Percentiles rank a stretch among this genome's conserved stretches.
phyloP scores from a whole-genome alignment of 2,888 invertebrate genomes.

The Stratiomys singularior region DNA sequence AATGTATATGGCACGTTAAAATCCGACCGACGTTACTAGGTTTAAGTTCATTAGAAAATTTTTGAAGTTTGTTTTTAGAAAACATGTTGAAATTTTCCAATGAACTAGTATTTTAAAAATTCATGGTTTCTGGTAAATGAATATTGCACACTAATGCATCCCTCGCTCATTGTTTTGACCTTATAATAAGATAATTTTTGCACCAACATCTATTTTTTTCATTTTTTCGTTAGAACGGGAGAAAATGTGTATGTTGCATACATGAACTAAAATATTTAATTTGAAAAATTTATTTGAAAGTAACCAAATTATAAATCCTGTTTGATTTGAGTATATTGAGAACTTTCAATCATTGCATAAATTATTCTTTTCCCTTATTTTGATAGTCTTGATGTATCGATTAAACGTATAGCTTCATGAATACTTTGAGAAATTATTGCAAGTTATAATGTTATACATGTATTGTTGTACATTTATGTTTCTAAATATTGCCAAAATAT shows the following conservation, averaged over 20 bases:
- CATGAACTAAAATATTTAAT: neutral
- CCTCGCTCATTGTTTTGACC: constrained; percentile 3
- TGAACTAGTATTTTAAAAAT: constrained; percentile 5
- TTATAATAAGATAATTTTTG: constrained; percentile 26
- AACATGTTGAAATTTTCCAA: constrained; percentile 25
- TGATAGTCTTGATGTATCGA: neutral
- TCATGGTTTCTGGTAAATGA: constrained; percentile 40
- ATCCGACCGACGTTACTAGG: constrained; percentile 10
- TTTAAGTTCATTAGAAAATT: constrained; percentile 41
- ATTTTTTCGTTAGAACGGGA: neutral
- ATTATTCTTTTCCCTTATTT: neutral
- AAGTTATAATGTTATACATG: neutral
- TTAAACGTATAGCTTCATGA: neutral
- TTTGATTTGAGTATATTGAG: neutral
- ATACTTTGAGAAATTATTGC: neutral
- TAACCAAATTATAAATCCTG: neutral
- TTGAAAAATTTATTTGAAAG: neutral
- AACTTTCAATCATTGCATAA: neutral
- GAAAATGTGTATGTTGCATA: neutral
- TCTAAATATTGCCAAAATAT: neutral
- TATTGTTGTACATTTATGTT: constrained; percentile 7
- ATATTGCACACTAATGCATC: constrained; percentile 40
- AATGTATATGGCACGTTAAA: constrained; percentile 25
- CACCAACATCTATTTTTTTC: constrained; percentile 7
- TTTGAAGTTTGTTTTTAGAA: neutral